Evolutionary conservation across 2,888 invertebrate genomes (phyloP), one percentile per base, ranked within the genome.

Genomic region (Dusona sp.): DNA sequence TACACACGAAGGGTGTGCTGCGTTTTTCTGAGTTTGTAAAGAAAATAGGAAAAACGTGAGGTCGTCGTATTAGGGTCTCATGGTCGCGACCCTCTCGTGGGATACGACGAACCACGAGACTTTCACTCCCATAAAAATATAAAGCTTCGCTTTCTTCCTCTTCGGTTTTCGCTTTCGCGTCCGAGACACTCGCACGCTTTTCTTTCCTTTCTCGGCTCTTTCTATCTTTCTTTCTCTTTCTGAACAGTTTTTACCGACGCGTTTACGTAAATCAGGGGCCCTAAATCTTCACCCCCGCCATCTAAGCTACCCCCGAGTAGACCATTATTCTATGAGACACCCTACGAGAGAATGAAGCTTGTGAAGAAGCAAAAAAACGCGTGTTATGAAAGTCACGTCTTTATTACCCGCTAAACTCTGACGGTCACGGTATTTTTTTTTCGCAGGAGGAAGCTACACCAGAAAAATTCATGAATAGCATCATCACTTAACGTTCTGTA

Each of bases 41-140:
- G 91, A 92, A 92, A 91, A 91, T 91, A 90, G 91, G 91, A 90
- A 75, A 74, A 86, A 90, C 90, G 90, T 89, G 89, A 88, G 84
- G 83, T 86, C 86, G 75, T 73, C 19, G 80, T 61, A 61, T 67
- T 45, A 88, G 90, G 87, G 88, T 90, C 89, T 91, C 90, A 90
- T 89, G 90, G 89, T 84, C 88, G 90, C 91, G 92, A 91, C 92
- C 92, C 92, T 91, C 89, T 57, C 67, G 54, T 75, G 87, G 89
- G 90, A 88, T 88, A 87, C 83, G 73, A 45, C 54, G 70, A 48
- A 85, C 83, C 83, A 83, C 84, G 80, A 73, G 91, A 94, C 94
- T 94, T 94, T 94, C 93, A 92, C 94, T 91, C 84, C 92, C 93
- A 93, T 93, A 93, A 94, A 94, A 93, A 94, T 92, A 91, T 93